A percentile compares a stretch with the other conserved stretches of the same genome.
These are phyloP conservation scores for Metellina segmentata DNA, from an alignment of 2,888 invertebrate genomes.

Conservation along the genomic window DNA sequence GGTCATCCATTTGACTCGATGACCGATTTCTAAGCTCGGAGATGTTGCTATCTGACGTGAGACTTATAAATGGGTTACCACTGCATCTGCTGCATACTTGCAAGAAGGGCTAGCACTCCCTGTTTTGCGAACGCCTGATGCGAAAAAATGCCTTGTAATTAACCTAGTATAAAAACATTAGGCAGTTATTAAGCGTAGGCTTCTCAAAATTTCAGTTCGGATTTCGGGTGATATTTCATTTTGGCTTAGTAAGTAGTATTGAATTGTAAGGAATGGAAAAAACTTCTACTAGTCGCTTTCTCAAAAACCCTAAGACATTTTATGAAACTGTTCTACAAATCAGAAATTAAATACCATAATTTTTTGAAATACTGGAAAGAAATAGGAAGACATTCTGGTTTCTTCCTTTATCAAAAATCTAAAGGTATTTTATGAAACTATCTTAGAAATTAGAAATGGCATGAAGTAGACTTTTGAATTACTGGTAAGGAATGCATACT, in stretches of 20 bases:
- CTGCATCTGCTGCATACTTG: constrained; percentile 24
- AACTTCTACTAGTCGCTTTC: too few species aligned
- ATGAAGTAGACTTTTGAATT: too few species aligned
- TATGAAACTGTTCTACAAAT: too few species aligned
- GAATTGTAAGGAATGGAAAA: too few species aligned
- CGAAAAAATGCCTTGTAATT: constrained; percentile 28
- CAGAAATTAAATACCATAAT: too few species aligned
- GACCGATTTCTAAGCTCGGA: constrained; percentile 61
- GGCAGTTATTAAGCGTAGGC: constrained; percentile 9
- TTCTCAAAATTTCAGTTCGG: neutral
- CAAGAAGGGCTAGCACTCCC: constrained; percentile 22
- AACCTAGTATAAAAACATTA: constrained; percentile 36
- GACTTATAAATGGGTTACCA: constrained; percentile 64
- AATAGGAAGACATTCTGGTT: too few species aligned
- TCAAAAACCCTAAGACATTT: too few species aligned
- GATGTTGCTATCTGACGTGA: constrained; percentile 46
- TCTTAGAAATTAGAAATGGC: too few species aligned
- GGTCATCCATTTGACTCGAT: constrained; percentile 70
- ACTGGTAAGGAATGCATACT: too few species aligned
- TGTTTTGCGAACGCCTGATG: constrained; percentile 23
- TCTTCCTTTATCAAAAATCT: too few species aligned
- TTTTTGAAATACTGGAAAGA: too few species aligned
- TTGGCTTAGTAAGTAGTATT: neutral
- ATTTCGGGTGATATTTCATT: neutral
- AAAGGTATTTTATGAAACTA: too few species aligned